These are phyloP conservation scores for Disparrhopalites patrizii DNA, from an alignment of 2,888 invertebrate species.

Conservation along the genomic window DNA sequence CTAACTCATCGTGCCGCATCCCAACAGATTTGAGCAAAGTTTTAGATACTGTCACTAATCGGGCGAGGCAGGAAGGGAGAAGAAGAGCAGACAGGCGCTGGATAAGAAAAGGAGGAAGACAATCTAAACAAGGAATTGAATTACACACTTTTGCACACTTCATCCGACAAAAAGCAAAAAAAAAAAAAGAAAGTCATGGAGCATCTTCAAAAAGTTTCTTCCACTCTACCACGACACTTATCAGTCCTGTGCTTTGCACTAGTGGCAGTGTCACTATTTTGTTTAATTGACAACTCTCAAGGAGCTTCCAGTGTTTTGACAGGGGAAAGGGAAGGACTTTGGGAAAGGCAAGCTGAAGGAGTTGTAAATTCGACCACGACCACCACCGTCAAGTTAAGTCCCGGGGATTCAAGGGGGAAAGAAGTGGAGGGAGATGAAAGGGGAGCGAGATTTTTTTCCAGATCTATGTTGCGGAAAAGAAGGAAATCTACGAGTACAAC, in stretches of 20 bases:
- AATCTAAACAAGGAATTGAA: too few relatives aligned
- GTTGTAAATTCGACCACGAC: conserved; percentile 15
- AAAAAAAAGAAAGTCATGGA: neutral
- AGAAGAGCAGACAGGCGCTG: too few relatives aligned
- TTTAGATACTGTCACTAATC: too few relatives aligned
- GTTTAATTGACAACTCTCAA: conserved; percentile 25
- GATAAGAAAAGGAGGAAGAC: too few relatives aligned
- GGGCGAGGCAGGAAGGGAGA: too few relatives aligned
- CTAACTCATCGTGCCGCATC: too few relatives aligned
- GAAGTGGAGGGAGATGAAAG: neutral
- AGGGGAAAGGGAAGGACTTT: neutral
- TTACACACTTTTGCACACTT: too few relatives aligned
- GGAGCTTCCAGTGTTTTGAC: conserved; percentile 12
- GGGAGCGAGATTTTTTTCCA: neutral
- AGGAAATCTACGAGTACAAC: neutral
- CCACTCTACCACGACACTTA: conserved; percentile 1
- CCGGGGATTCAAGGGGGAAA: neutral
- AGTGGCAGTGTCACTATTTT: conserved; percentile 16
- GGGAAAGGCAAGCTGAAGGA: neutral
- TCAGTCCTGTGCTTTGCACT: conserved; percentile 11
- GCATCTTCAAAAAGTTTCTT: neutral
- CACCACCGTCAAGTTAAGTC: neutral
- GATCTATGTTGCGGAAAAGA: conserved; percentile 1
- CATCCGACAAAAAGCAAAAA: neutral
- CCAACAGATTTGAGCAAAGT: too few relatives aligned